Evolutionary conservation across 1,140 invertebrate species (phyloP).

Genomic region (Drosophila elegans): DNA sequence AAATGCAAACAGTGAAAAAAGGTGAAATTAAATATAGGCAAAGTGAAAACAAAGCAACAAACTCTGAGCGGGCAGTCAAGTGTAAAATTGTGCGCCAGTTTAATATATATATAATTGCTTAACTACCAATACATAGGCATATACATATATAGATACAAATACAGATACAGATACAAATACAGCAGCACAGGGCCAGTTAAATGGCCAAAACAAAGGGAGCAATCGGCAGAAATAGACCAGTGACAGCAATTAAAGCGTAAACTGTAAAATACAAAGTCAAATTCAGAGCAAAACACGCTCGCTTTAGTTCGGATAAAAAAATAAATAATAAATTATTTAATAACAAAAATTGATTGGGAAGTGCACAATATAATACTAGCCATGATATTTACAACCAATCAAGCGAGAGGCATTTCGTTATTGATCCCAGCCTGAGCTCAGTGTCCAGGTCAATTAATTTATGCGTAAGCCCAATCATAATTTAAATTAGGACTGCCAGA

Average conservation of each 20-base stretch:
- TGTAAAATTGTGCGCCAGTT: slow-evolving; percentile 79
- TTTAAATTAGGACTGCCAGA: slow-evolving; percentile 31
- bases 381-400: slow-evolving; percentile 22
- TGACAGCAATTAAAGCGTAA: slow-evolving; percentile 31
- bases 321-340: slow-evolving; percentile 16
- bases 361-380: slow-evolving; percentile 11
- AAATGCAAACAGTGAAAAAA: slow-evolving; percentile 82
- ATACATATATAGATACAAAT: slow-evolving; percentile 32
- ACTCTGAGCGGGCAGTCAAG: slow-evolving; percentile 68
- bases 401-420: slow-evolving; percentile 30
- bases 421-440: slow-evolving; percentile 30
- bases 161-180: slow-evolving; percentile 22
- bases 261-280: slow-evolving; percentile 54
- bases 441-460: slow-evolving; percentile 37
- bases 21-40: slow-evolving; percentile 82
- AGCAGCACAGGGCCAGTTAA: slow-evolving; percentile 39
- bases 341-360: slow-evolving; percentile 31
- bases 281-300: slow-evolving; percentile 33
- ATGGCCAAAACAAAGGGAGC: slow-evolving; percentile 47
- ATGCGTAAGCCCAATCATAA: slow-evolving; percentile 49
- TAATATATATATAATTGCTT: slow-evolving; percentile 70
- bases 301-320: slow-evolving; percentile 38
- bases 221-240: slow-evolving; percentile 43
- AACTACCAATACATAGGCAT: slow-evolving; percentile 62
- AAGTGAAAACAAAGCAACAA: slow-evolving; percentile 59